These are phyloP conservation scores for Chrysodeixis includens DNA, from an alignment of 2,888 invertebrate genomes.

Conservation along the genomic window DNA sequence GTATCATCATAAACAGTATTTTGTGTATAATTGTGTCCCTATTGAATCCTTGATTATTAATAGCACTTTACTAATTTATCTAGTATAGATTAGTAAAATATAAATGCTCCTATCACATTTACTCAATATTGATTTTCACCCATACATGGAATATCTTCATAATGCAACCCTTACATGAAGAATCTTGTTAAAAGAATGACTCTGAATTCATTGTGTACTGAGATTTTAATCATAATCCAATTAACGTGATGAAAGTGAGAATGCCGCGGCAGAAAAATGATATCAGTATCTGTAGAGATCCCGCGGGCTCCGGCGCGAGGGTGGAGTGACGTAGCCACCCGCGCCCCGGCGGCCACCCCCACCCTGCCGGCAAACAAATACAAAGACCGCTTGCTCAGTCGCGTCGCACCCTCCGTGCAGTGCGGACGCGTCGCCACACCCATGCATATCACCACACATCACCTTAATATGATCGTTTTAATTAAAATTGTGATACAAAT, in stretches of 20 bases:
- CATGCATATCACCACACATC: slow-evolving; percentile 74
- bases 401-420: slow-evolving; percentile 80
- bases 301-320: slow-evolving; percentile 61
- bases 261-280: slow-evolving; percentile 51
- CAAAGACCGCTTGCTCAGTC: slow-evolving; percentile 74
- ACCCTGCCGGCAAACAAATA: slow-evolving; percentile 67
- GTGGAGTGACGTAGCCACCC: slow-evolving; percentile 74
- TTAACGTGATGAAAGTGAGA: slow-evolving; percentile 45
- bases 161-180: slow-evolving; percentile 2
- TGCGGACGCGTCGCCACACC: slow-evolving; percentile 70
- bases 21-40: too few species aligned
- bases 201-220: slow-evolving; percentile 21
- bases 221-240: slow-evolving; percentile 50
- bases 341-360: slow-evolving; percentile 58
- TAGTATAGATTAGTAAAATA: too few species aligned
- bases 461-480: slow-evolving; percentile 75
- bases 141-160: too few species aligned
- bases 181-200: slow-evolving; percentile 17
- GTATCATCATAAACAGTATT: too few species aligned
- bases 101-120: too few species aligned
- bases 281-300: slow-evolving; percentile 64
- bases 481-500: slow-evolving; percentile 70
- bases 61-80: too few species aligned
- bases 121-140: too few species aligned
- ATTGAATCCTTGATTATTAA: too few species aligned